Percentiles rank a stretch among this genome's conserved stretches.
phyloP scores from a whole-genome alignment of 2,888 invertebrate genomes.

The Oscheius onirici region DNA sequence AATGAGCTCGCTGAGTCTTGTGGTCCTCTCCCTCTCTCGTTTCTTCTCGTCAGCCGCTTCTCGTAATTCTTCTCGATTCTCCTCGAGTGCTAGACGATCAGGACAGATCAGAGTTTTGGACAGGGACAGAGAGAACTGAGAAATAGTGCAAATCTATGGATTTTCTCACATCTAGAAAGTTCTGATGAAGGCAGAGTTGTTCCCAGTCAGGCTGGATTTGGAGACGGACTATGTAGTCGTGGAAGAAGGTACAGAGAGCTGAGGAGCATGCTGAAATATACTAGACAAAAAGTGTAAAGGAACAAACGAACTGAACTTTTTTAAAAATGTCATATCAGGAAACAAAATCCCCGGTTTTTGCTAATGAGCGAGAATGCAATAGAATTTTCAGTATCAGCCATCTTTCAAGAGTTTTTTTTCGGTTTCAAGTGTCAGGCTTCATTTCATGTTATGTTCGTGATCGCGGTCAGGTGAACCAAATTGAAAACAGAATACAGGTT shows the following conservation, averaged over 20 bases:
- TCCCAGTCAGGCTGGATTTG: slow-evolving; percentile 14
- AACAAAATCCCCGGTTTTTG: too few species aligned
- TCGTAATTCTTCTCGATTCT: neutral
- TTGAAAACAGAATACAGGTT: too few species aligned
- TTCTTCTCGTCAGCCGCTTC: slow-evolving; percentile 14
- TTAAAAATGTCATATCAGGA: too few species aligned
- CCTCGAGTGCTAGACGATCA: neutral
- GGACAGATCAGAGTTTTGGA: slow-evolving; percentile 9
- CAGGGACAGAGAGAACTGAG: slow-evolving; percentile 3
- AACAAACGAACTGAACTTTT: too few species aligned
- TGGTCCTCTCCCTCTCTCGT: neutral
- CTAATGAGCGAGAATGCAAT: too few species aligned
- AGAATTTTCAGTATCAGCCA: too few species aligned
- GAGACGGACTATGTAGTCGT: neutral
- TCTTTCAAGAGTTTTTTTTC: too few species aligned
- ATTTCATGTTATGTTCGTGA: too few species aligned
- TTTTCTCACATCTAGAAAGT: neutral
- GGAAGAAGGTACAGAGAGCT: neutral
- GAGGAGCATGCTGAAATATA: neutral
- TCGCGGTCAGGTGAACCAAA: too few species aligned
- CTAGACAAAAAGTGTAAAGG: too few species aligned
- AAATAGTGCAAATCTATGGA: too few species aligned
- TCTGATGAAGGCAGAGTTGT: neutral
- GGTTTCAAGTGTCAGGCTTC: too few species aligned
- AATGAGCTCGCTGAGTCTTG: slow-evolving; percentile 3